These are phyloP conservation scores for Notolepis coatsorum DNA, from an alignment of 2,797 vertebrate species.

Conservation along the genomic window DNA sequence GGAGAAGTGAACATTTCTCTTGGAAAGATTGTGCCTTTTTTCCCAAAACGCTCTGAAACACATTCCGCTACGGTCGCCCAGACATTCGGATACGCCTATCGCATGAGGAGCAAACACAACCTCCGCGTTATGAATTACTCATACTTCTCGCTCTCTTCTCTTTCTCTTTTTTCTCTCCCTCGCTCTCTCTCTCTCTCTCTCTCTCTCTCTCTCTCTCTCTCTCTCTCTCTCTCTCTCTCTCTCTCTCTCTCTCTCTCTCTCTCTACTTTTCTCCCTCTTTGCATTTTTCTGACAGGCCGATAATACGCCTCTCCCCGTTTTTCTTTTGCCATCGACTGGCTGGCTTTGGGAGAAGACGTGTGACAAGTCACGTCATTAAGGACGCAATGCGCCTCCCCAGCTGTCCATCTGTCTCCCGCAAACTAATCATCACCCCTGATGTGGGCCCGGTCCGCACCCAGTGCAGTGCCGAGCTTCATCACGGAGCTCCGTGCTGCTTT, in stretches of 20 bases:
- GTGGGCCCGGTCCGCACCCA: conserved; percentile 35
- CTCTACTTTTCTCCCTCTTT: conserved; percentile 9
- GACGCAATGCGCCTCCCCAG: conserved; percentile 8
- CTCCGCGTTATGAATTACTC: conserved; percentile 21
- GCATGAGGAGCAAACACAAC: conserved; percentile 24
- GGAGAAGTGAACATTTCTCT: background rate
- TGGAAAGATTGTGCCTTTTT: conserved; percentile 6
- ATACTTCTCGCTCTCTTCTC: background rate
- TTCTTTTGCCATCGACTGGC: conserved; percentile 1
- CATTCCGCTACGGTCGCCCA: too few relatives aligned
- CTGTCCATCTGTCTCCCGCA: conserved; percentile 14
- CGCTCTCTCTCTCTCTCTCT: background rate
- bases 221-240: background rate
- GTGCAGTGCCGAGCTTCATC: conserved; percentile 14
- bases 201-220: background rate
- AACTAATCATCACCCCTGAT: conserved; percentile 35
- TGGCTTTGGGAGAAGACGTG: conserved; percentile 17
- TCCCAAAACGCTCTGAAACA: too few relatives aligned
- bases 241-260: background rate
- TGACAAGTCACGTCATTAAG: conserved; percentile 21
- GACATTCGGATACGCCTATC: conserved; percentile 15
- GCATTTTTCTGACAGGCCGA: background rate
- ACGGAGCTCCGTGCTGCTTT: conserved; percentile 43
- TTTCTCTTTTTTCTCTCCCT: background rate
- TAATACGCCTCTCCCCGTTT: background rate